Conservation (phyloP, 2,113 vertebrate genomes). For the Typhlomys cinereus region DNA sequence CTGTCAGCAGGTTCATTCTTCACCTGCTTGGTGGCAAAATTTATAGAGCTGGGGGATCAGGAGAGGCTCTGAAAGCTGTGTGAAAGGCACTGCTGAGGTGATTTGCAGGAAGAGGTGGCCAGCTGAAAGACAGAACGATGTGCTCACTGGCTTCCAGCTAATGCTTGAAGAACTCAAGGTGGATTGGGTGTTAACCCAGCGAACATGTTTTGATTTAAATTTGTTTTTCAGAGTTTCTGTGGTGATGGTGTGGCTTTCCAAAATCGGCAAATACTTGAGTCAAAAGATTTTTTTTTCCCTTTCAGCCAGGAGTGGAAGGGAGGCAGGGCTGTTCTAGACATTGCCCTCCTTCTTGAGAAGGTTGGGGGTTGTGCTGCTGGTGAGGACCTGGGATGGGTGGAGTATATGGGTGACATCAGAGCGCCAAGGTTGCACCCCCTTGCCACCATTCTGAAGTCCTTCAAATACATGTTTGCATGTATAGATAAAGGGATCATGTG, state of each 20-base stretch:
- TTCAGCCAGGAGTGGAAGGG: slow-evolving; percentile 22
- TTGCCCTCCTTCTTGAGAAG: slow-evolving; percentile 55
- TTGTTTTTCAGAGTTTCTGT: slow-evolving; percentile 68
- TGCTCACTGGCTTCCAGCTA: slow-evolving; percentile 51
- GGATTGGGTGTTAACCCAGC: slow-evolving; percentile 42
- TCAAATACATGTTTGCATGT: slow-evolving; percentile 59
- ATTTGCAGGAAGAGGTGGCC: slow-evolving; percentile 60
- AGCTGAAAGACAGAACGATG: slow-evolving; percentile 50
- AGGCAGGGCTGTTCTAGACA: slow-evolving; percentile 41
- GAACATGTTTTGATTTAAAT: slow-evolving; percentile 58
- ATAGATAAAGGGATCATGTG: slow-evolving; percentile 75
- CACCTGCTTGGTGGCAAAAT: slow-evolving; percentile 53
- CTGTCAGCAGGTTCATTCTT: slow-evolving; percentile 57
- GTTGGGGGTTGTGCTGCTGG: slow-evolving; percentile 37
- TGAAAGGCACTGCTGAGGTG: slow-evolving; percentile 21
- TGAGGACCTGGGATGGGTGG: neutral
- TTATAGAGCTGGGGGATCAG: slow-evolving; percentile 45
- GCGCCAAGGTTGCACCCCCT: slow-evolving; percentile 51
- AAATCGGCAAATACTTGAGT: slow-evolving; percentile 66
- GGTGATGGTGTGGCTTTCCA: slow-evolving; percentile 72
- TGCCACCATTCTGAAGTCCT: slow-evolving; percentile 56
- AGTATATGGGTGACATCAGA: slow-evolving; percentile 21
- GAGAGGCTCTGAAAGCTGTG: slow-evolving; percentile 51
- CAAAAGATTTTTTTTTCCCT: slow-evolving; percentile 67
- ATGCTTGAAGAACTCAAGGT: slow-evolving; percentile 66